These are phyloP conservation scores for Chamaea fasciata DNA, from an alignment of 2,113 vertebrate genomes.

Conservation along the genomic window DNA sequence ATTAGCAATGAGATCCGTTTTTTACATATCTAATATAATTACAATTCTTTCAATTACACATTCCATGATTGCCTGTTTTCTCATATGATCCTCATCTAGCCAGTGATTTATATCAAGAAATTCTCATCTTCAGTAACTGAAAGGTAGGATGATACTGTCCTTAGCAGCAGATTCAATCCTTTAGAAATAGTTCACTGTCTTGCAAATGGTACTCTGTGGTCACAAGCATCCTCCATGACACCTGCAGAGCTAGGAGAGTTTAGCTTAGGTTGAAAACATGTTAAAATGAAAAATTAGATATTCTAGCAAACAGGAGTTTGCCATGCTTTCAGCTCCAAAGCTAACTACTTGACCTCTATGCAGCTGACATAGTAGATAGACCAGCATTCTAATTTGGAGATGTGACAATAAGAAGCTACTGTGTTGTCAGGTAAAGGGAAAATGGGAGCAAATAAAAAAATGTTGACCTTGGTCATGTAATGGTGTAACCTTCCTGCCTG, in stretches of 20 bases:
- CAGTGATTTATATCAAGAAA: background rate
- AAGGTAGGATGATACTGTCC: background rate
- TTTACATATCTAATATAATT: background rate
- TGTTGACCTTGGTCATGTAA: background rate
- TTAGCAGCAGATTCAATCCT: background rate
- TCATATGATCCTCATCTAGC: background rate
- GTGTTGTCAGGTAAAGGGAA: background rate
- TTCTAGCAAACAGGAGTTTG: background rate
- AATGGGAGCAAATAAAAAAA: background rate
- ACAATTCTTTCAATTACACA: background rate
- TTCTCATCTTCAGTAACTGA: background rate
- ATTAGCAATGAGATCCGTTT: background rate
- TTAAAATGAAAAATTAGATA: background rate
- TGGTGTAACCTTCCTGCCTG: background rate
- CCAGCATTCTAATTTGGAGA: background rate
- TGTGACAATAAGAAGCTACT: background rate
- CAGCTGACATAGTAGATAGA: background rate
- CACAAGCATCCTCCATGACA: accelerated
- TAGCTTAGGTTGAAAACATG: background rate
- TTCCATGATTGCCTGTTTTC: background rate
- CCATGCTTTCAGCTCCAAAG: background rate
- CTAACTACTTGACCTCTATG: background rate
- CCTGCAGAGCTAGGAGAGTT: background rate
- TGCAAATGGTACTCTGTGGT: background rate
- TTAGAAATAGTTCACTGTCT: background rate